Evolutionary conservation across 2,888 invertebrate species (phyloP), one percentile per base, ranked within the genome.

Genomic region (Chymomyza procnemis): DNA sequence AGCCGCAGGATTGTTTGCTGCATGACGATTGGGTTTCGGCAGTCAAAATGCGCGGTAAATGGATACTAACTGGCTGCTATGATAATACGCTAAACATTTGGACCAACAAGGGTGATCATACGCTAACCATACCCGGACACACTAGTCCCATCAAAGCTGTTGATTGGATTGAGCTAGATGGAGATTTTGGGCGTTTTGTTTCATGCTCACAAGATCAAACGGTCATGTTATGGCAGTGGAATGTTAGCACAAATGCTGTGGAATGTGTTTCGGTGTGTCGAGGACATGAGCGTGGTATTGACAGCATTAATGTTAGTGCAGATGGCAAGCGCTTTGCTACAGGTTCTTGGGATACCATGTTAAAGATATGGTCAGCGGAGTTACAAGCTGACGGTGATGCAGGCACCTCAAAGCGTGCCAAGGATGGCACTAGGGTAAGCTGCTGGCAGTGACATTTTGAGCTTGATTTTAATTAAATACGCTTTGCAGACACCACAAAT

Each of bases 21-120:
- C 98, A 99, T 87, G 97, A 99, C 91, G 99, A 99, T 89, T 99
- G 99, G 99, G 97, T 99, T n/a, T 95, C 97, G 19, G 94, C 96
- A 54, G 94, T 98, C 0, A 94, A 95, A 79, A 93, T 94, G 50
- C 92, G 92, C 71, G 93, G 93, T 50, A 94, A 94, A 88, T 96
- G 95, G 95, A 96, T 98, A 71, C 90, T 98, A 55, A 95, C 96
- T 61, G 98, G 98, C 21, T 96, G 97, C 90, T 99, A 98, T 91
- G 99, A 99, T 90, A 96, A 96, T 89, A 96, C 97, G 63, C 91
- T 98, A 52, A 96, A 97, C 84, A 93, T 99, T 69, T 98, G 98
- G 97, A 95, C 95, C 12, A 93, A 93, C 3, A 95, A 95, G 90
- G 97, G 98, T 4, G 95, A 95, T 86, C 95, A 96, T 88, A 93